These are phyloP conservation scores for Dasypogon diadema DNA, from an alignment of 2,888 invertebrate genomes.

Conservation along the genomic window DNA sequence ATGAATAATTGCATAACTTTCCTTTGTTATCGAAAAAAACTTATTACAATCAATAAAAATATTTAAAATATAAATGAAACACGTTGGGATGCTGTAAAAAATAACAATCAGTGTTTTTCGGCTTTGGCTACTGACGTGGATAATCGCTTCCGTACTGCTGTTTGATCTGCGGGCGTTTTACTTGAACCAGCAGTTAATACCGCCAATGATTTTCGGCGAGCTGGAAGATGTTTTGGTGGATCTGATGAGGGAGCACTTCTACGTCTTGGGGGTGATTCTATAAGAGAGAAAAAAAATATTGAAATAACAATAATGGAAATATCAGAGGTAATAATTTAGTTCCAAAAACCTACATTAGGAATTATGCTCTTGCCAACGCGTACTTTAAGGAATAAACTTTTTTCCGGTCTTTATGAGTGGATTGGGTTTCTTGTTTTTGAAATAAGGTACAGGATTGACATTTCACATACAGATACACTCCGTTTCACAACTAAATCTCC, in stretches of 20 bases:
- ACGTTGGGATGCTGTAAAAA: not conserved
- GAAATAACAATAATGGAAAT: too few species aligned
- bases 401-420: too few species aligned
- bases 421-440: too few species aligned
- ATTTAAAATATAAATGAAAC: constrained; percentile 17
- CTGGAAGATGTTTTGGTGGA: constrained; percentile 61
- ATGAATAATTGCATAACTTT: too few species aligned
- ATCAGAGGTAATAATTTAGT: too few species aligned
- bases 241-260: constrained; percentile 56
- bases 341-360: too few species aligned
- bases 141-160: constrained; percentile 68
- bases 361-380: too few species aligned
- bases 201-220: constrained; percentile 68
- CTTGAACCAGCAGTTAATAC: constrained; percentile 52
- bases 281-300: not conserved
- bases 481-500: too few species aligned
- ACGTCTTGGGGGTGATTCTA: constrained; percentile 56
- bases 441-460: too few species aligned
- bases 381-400: too few species aligned
- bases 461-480: too few species aligned
- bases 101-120: constrained; percentile 63
- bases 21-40: not conserved
- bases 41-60: constrained; percentile 1
- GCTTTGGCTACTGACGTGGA: constrained; percentile 69
- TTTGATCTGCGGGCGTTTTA: constrained; percentile 51